Conservation (phyloP, 2,888 invertebrate genomes). For the Stramonita haemastoma region DNA sequence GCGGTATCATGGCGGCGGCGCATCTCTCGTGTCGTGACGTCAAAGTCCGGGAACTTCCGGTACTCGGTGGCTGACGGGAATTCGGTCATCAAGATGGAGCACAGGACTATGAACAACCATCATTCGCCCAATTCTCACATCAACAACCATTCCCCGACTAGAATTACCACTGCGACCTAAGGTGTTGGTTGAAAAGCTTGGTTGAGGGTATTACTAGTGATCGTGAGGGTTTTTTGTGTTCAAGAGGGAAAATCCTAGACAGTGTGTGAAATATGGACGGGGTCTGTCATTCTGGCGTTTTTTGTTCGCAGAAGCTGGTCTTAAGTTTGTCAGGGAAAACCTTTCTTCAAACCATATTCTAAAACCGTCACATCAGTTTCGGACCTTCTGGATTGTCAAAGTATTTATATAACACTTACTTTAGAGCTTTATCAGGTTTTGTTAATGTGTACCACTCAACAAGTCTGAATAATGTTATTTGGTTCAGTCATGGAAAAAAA, state of each 20-base stretch:
- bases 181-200: background rate
- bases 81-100: slow-evolving; percentile 14
- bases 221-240: background rate
- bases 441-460: no score
- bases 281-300: background rate
- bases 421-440: no score
- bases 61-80: slow-evolving; percentile 12
- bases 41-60: slow-evolving; percentile 33
- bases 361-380: no score
- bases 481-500: no score
- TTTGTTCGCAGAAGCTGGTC: background rate
- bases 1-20: slow-evolving; percentile 35
- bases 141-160: background rate
- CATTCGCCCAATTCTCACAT: background rate
- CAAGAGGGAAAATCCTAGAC: background rate
- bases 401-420: no score
- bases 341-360: no score
- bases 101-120: background rate
- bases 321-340: background rate
- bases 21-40: slow-evolving; percentile 41
- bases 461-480: no score
- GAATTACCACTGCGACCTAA: background rate
- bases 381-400: no score
- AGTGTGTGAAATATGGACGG: background rate
- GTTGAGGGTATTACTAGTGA: background rate